phyloP scores from a whole-genome alignment of 2,797 vertebrate genomes.

The Sebastes trivittatus region DNA sequence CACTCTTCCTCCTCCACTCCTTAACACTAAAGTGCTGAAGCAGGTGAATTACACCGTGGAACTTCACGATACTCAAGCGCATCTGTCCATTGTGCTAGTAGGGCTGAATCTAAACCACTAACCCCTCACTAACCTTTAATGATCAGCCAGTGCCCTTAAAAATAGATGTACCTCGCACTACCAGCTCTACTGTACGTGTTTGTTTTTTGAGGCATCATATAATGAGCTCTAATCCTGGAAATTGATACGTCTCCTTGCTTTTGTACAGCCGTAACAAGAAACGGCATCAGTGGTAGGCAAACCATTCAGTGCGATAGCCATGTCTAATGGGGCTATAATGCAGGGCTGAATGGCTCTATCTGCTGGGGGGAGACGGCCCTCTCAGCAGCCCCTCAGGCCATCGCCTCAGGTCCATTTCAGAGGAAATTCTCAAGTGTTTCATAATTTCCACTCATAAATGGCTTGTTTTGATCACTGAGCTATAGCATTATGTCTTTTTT shows the following conservation, averaged over 20 bases:
- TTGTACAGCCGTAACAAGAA: conserved; percentile 55
- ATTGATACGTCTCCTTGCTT: conserved; percentile 56
- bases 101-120: conserved; percentile 39
- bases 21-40: conserved; percentile 69
- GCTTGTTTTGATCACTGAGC: conserved; percentile 69
- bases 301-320: conserved; percentile 65
- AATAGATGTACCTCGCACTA: conserved; percentile 70
- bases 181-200: conserved; percentile 35
- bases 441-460: conserved; percentile 70
- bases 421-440: conserved; percentile 70
- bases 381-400: conserved; percentile 70
- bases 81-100: conserved; percentile 52
- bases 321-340: conserved; percentile 76
- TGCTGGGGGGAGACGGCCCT: conserved; percentile 57
- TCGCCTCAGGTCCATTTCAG: conserved; percentile 70
- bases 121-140: conserved; percentile 58
- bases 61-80: conserved; percentile 46
- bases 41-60: conserved; percentile 51
- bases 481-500: conserved; percentile 56
- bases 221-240: conserved; percentile 52
- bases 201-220: conserved; percentile 66
- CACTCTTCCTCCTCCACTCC: conserved; percentile 21
- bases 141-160: conserved; percentile 55
- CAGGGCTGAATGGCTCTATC: conserved; percentile 68
- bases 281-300: conserved; percentile 45